Percentiles rank a stretch among this genome's conserved stretches.
phyloP scores from a whole-genome alignment of 2,113 vertebrate species.

The Puffinus mauretanicus region DNA sequence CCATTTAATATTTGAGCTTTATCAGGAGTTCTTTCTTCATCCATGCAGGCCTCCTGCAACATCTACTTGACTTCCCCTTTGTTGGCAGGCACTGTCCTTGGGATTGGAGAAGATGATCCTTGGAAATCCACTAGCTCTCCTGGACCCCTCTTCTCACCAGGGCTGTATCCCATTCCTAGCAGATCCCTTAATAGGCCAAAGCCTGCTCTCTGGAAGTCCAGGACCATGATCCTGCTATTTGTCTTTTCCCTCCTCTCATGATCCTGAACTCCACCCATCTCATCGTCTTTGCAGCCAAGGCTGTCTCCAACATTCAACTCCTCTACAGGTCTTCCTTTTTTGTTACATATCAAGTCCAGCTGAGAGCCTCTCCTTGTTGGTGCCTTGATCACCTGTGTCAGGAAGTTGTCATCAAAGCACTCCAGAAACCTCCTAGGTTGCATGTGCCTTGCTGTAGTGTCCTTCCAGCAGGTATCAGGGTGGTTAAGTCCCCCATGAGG shows the following conservation, averaged over 20 bases:
- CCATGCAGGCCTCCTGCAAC: not conserved
- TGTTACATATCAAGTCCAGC: not conserved
- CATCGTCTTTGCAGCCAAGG: not conserved
- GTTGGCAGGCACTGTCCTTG: not conserved
- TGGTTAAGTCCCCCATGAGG: not conserved
- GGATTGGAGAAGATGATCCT: not conserved
- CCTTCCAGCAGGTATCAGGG: not conserved
- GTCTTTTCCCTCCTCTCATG: not conserved
- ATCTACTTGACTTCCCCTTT: not conserved
- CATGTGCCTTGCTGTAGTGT: not conserved
- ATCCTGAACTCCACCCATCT: not conserved
- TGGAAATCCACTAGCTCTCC: not conserved
- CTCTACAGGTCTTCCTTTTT: not conserved
- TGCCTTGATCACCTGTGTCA: not conserved
- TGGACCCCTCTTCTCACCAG: not conserved
- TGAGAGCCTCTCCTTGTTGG: not conserved
- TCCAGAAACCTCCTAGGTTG: not conserved
- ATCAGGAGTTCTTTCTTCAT: not conserved
- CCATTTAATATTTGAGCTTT: not conserved
- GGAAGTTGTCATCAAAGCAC: not conserved
- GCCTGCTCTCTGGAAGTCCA: not conserved
- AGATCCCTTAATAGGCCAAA: not conserved
- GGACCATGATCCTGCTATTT: not conserved
- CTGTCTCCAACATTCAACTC: accelerated
- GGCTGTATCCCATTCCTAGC: not conserved